Percentiles rank a stretch among this genome's conserved stretches.
Conservation (phyloP, 1,140 invertebrate genomes). For the Eriosoma lanigerum region DNA sequence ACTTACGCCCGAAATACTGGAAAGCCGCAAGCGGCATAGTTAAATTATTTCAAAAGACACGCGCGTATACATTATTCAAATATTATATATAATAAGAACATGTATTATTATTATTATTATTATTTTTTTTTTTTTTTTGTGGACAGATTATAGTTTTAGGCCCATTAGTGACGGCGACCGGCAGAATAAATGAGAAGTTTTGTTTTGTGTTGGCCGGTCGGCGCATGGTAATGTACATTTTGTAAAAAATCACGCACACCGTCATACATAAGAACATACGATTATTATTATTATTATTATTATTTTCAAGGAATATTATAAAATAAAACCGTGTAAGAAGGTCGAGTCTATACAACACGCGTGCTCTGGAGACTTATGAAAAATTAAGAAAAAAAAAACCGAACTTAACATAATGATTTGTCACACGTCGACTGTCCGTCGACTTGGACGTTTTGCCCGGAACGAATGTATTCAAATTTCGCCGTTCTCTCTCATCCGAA, state of each 20-base stretch:
- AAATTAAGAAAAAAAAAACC: slow-evolving; percentile 41
- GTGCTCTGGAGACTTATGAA: slow-evolving; percentile 12
- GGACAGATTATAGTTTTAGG: slow-evolving; percentile 46
- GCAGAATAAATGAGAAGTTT: slow-evolving; percentile 49
- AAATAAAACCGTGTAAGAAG: slow-evolving; percentile 45
- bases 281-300: slow-evolving; percentile 46
- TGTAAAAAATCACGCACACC: slow-evolving; percentile 50
- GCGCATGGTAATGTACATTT: slow-evolving; percentile 48
- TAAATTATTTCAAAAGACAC: slow-evolving; percentile 43
- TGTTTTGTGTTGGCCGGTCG: slow-evolving; percentile 42
- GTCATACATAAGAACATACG: slow-evolving; percentile 45
- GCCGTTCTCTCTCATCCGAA: neutral
- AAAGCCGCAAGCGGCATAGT: neutral
- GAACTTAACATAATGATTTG: slow-evolving; percentile 46
- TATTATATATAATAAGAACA: slow-evolving; percentile 36
- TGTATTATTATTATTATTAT: slow-evolving; percentile 12
- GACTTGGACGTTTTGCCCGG: slow-evolving; percentile 40
- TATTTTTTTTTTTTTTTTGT: slow-evolving; percentile 1
- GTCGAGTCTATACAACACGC: slow-evolving; percentile 29
- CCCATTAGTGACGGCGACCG: slow-evolving; percentile 46
- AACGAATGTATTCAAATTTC: slow-evolving; percentile 47
- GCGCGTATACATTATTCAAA: neutral
- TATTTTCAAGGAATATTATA: slow-evolving; percentile 35
- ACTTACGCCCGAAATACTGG: too few relatives aligned
- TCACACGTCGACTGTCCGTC: slow-evolving; percentile 33